Base-by-base conservation (phyloP, 2,888 invertebrate species). In the Nyleta sp. region DNA sequence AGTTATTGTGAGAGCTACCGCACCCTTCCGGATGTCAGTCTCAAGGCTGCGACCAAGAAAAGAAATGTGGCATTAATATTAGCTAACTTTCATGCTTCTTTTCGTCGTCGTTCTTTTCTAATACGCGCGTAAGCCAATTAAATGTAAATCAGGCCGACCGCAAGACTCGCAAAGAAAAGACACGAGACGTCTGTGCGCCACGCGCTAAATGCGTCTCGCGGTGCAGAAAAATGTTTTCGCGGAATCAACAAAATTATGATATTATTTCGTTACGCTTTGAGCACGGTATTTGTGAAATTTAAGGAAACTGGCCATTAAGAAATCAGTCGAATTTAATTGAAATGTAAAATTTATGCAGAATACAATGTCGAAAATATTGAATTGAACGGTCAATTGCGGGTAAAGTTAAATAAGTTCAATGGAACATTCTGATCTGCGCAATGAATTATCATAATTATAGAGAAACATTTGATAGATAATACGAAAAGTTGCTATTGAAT, bases 21-120 rank as follows among this genome's bases (percentile, higher is more conserved):
- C 89, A 86, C 89, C 90, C 89, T 88, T 87, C 87, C 88, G 87
- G 87, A 84, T 82, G 82, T 84, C 83, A 81, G 81, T 53, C 65
- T 78, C 85, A 87, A 89, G 87, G 87, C 82, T 85, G 78, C 68
- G 59, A 70, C 62, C 67, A 68, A 74, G 67, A 65, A 55, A 78
- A 53, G 67, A 76, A 57, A 68, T 62, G 59, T 52, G 28, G 42
- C 53, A 68, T 67, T 68, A 70, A 73, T 62, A 64, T 57, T 52
- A 55, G 67, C 50, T 72, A 48, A 68, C 68, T 48, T 80, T 81
- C 74, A 72, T 62, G 68, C 46, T 78, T 68, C 55, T 48, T 64
- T 64, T 50, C 53, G 46, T 62, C 28, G 44, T 38, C 46, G 57
- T 68, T 72, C 55, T 55, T 40, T 46, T 50, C 62, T 68, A 76